Evolutionary conservation across 2,888 invertebrate genomes (phyloP), one percentile per base, ranked within the genome.

Genomic region (Tridacna gigas): DNA sequence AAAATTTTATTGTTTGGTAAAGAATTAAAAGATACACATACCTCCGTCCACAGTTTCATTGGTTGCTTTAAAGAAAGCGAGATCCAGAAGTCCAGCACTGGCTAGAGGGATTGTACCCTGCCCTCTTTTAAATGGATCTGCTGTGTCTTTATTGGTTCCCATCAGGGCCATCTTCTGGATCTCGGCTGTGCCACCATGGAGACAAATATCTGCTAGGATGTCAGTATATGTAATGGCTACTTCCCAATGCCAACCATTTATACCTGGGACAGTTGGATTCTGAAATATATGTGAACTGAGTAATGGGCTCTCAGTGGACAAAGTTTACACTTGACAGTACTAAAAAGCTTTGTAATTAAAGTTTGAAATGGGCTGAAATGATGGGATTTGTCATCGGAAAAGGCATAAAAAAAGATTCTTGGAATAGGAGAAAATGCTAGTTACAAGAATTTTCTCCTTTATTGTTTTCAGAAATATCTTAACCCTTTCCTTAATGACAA

Each of bases 221-320:
- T 94, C 93, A 2, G 92, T 90, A 88, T 94, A 94, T 0, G 91
- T 92, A 63, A 94, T 88, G 37, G 92, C 94, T 7, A 94, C 92
- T 86, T 94, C 94, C 94, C 94, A 94, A 71, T 93, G 93, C 94
- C 94, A 94, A 51, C 93, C 93, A 82, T 91, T 91, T 11, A 94
- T 82, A 28, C 94, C 94, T 26, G 92, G 91, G 9, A 84, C 86
- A 5, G 92, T 91, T 37, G 85, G 81, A 75, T 88, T 80, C 91
- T 92, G 79, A 11, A 75, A 79, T 37, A 37, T 37, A 4, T 37
- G 3, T 37, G 37, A 37, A 37, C 37, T 37, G 2, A 37, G 37
- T 37, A 37, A 37, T 7, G 7, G 37, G 37, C 37, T 37, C 37
- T 37, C 37, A 37, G 3, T 4, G 37, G 7, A 37, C 37, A 37